Conservation (phyloP, 2,888 invertebrate species). For the Amphipyra berbera region DNA sequence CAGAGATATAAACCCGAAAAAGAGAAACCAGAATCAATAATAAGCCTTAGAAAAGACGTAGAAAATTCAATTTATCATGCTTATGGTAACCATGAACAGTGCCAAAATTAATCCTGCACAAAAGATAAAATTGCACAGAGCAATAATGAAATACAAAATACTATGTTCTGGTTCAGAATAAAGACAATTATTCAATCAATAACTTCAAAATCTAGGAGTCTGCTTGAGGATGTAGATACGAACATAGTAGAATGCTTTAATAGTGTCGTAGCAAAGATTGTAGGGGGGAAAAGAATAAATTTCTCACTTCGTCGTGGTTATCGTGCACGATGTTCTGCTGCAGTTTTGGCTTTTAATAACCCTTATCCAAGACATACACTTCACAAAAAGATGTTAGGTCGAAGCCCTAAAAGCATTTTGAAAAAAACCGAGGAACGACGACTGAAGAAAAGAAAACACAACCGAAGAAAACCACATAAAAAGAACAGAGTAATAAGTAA, state of each 20-base stretch:
- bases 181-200: conserved; percentile 2
- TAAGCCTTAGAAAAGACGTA: no score
- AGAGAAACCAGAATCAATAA: conserved; percentile 8
- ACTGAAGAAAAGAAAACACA: no score
- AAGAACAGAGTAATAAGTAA: conserved; percentile 1
- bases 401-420: no score
- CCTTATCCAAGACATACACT: conserved; percentile 16
- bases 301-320: conserved; percentile 14
- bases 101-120: no score
- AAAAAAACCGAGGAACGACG: no score
- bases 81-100: no score
- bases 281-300: conserved; percentile 40
- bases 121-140: no score
- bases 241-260: conserved; percentile 11
- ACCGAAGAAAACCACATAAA: no score
- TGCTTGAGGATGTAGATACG: conserved; percentile 14
- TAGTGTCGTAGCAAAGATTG: conserved; percentile 33
- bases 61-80: no score
- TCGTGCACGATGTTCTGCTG: conserved; percentile 32
- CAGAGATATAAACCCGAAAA: conserved; percentile 5
- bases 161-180: conserved; percentile 13
- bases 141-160: conserved; percentile 9
- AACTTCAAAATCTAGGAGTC: conserved; percentile 1
- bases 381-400: conserved; percentile 33
- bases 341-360: conserved; percentile 36